Evolutionary conservation across 2,888 invertebrate genomes (phyloP), one percentile per base, ranked within the genome.

Genomic region (Sturmia bella): DNA sequence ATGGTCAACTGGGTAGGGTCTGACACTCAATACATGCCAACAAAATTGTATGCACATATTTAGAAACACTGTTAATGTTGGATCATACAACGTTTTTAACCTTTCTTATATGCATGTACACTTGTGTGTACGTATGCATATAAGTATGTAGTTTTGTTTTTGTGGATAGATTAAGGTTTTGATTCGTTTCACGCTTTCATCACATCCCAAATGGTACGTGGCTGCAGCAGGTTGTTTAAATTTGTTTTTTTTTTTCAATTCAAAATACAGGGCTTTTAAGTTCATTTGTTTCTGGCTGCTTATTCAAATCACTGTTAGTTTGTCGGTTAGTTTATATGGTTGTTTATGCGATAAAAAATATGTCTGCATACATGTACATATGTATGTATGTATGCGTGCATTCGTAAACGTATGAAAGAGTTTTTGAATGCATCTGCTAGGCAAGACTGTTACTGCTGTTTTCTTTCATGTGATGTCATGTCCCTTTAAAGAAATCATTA

Each of bases 161-260:
- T 73, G 21, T 54, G 17, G 19, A 50, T 27, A 59, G 68, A 76
- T 76, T 76, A 59, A 69, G 43, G 50, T 56, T 77, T 77, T 70
- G 57, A 74, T 64, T 77, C 73, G 74, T 56, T 82, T 82, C 77
- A 82, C 81, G 81, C 81, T 82, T 82, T 74, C 69, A 63, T 77
- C 77, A 68, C 66, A 57, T 76, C 27, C 63, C 50, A 76, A 76
- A 73, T 82, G 77, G 77, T 82, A 78, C 73, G 77, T 77, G 81
- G 77, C 77, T 69, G 69, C 64, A 78, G 57, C 81, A 82, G 74
- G 81, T 82, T 82, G 81, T 66, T 70, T 32, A 32, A 32, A 7
- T 32, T 73, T 15, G 32, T 7, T 52, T 57, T 41, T 13, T 19
- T 17, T 61, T 59, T 72, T 54, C 32, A 56, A 73, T 37, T 32